Evolutionary conservation across 1,140 invertebrate genomes (phyloP).

Genomic region (Metaphire vulgaris): DNA sequence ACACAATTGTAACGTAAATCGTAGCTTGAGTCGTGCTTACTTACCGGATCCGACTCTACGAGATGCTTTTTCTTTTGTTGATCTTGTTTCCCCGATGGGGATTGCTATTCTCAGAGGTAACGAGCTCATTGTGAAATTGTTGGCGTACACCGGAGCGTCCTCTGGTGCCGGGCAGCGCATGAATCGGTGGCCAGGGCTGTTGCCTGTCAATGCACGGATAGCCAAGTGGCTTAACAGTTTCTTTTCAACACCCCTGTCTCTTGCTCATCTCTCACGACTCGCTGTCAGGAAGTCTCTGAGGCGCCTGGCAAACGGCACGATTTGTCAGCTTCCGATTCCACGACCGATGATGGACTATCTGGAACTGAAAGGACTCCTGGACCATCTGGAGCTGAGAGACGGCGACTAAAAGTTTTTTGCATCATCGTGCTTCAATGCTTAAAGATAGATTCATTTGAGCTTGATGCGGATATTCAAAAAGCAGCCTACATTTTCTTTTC

Average conservation of each 20-base stretch:
- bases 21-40: background rate
- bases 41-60: background rate
- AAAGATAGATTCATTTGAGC: too few species aligned
- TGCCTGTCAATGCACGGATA: background rate
- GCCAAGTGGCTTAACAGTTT: background rate
- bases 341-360: background rate
- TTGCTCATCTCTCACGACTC: background rate
- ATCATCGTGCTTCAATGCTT: too few species aligned
- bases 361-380: background rate
- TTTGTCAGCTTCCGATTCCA: background rate
- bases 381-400: background rate
- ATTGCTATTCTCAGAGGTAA: background rate
- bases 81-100: background rate
- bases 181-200: background rate
- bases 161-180: background rate
- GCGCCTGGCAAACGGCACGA: background rate
- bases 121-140: background rate
- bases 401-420: background rate
- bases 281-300: background rate
- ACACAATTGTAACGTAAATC: slow-evolving; percentile 5
- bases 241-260: background rate
- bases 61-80: background rate
- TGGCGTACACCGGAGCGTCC: background rate
- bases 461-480: too few species aligned
- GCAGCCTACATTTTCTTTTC: too few species aligned